These are phyloP conservation scores for Pecten maximus DNA, from an alignment of 2,888 invertebrate genomes.

Conservation along the genomic window DNA sequence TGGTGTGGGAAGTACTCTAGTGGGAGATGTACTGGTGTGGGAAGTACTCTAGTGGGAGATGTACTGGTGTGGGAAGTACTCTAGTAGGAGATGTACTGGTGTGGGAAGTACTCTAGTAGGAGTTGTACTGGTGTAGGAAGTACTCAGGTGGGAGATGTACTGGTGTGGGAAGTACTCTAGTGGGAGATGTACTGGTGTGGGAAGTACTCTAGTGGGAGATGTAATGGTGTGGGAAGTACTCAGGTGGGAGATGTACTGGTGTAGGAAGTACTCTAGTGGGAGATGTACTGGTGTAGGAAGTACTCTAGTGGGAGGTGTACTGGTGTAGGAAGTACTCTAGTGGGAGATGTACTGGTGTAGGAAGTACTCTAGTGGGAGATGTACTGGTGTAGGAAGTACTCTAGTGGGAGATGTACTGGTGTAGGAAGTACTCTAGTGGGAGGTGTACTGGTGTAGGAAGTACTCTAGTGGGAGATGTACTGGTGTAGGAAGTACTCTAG, in stretches of 20 bases:
- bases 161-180: too few relatives aligned
- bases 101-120: background rate
- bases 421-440: background rate
- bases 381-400: too few relatives aligned
- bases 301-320: background rate
- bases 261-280: background rate
- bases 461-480: background rate
- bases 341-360: background rate
- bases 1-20: background rate
- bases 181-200: background rate
- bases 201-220: background rate
- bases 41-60: too few relatives aligned
- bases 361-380: background rate
- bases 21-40: background rate
- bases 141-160: background rate
- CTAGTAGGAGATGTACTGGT: background rate
- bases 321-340: background rate
- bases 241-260: background rate
- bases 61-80: background rate
- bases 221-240: background rate
- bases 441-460: background rate
- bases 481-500: background rate
- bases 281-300: background rate
- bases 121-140: background rate
- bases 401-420: background rate